Conservation (phyloP, 2,113 vertebrate species). For the Prolemur simus region DNA sequence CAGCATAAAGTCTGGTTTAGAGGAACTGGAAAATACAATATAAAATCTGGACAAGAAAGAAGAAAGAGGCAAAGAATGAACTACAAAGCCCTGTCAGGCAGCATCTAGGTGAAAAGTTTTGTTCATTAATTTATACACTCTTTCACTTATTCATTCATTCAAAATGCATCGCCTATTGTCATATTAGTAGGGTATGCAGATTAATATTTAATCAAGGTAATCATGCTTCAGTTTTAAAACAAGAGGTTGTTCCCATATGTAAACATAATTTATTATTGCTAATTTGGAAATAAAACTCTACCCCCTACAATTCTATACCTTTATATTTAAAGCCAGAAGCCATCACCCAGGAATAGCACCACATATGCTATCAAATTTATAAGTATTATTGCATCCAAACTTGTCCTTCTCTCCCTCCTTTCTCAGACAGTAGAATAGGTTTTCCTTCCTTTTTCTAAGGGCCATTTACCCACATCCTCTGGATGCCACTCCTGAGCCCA, state of each 20-base stretch:
- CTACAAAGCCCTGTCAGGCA: fast-evolving
- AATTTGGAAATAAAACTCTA: not conserved
- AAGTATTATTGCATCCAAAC: too few relatives aligned
- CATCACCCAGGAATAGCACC: too few relatives aligned
- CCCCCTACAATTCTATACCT: not conserved
- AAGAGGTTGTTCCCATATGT: not conserved
- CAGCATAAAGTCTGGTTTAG: not conserved
- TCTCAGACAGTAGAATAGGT: not conserved
- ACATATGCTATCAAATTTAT: not conserved
- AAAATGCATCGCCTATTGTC: not conserved
- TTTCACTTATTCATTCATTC: not conserved
- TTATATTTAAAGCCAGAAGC: not conserved
- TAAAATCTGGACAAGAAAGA: not conserved
- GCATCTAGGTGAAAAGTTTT: not conserved
- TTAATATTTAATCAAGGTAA: not conserved
- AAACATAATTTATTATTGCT: not conserved
- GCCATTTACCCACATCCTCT: not conserved
- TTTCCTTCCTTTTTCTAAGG: not conserved
- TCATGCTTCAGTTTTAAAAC: not conserved
- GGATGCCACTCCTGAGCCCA: fast-evolving
- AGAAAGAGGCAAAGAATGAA: not conserved
- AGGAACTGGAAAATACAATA: not conserved
- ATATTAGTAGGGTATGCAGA: not conserved
- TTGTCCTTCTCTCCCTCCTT: not conserved
- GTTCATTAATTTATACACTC: not conserved